A percentile compares a stretch with the other conserved stretches of the same genome.
These are phyloP conservation scores for Philereme transversata DNA, from an alignment of 2,888 invertebrate genomes.

Conservation along the genomic window DNA sequence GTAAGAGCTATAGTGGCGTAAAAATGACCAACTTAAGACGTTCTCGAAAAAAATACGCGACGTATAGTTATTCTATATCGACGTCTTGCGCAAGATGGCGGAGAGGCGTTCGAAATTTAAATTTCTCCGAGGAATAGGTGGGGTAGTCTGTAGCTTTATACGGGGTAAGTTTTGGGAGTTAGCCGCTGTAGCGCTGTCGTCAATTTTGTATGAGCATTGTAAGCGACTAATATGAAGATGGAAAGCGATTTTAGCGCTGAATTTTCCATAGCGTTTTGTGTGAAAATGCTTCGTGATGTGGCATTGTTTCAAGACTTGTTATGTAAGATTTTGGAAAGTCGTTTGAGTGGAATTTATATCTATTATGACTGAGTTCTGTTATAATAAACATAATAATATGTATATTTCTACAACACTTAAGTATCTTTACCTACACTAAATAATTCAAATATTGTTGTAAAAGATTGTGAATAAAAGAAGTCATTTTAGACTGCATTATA, in stretches of 20 bases:
- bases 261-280: slow-evolving; percentile 20
- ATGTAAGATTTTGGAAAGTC: slow-evolving; percentile 31
- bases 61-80: slow-evolving; percentile 79
- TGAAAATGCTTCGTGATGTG: slow-evolving; percentile 30
- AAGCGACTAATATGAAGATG: slow-evolving; percentile 47
- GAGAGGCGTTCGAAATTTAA: slow-evolving; percentile 80
- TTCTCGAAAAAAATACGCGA: slow-evolving; percentile 77
- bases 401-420: too few relatives aligned
- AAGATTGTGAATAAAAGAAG: too few relatives aligned
- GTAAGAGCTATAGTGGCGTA: slow-evolving; percentile 81
- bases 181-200: slow-evolving; percentile 58
- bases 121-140: slow-evolving; percentile 80
- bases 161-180: slow-evolving; percentile 38
- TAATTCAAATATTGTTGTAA: too few relatives aligned
- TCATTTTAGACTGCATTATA: too few relatives aligned
- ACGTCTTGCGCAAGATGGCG: slow-evolving; percentile 83
- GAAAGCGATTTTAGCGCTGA: slow-evolving; percentile 37
- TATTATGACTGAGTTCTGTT: too few relatives aligned
- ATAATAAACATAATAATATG: too few relatives aligned
- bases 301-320: slow-evolving; percentile 30
- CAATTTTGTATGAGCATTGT: slow-evolving; percentile 49
- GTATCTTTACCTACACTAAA: too few relatives aligned
- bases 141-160: slow-evolving; percentile 61
- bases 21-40: slow-evolving; percentile 81
- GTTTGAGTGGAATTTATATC: slow-evolving; percentile 6